Evolutionary conservation across 2,113 vertebrate genomes (phyloP), one percentile per base, ranked within the genome.

Genomic region (Nerophis ophidion): DNA sequence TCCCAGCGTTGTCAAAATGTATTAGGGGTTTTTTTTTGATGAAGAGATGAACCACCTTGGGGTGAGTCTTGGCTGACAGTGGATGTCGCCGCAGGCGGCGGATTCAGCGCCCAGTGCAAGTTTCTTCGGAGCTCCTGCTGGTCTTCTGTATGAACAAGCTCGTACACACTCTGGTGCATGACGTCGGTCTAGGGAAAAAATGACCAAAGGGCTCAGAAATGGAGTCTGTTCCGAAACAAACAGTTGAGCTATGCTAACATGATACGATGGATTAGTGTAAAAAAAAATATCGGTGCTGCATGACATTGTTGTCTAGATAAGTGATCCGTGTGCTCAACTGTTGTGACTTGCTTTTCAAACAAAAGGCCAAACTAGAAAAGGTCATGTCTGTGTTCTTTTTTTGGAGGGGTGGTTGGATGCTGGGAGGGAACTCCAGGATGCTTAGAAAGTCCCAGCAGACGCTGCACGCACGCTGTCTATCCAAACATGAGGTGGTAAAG

Each of bases 91-190:
- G 58, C 13, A 16, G 66, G 17, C 14, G 79, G 77, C 0, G 87
- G 86, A 57, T 89, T 87, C 54, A 91, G 63, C 5, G 90, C 89
- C 92, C 92, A 93, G 84, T 84, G 89, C 49, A 93, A 66, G 77
- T 92, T 92, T 19, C 79, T 86, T 48, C 87, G 85, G 67, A 93
- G 91, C 49, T 91, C 91, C 16, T 88, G 86, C 63, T 93, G 91
- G 76, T 94, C 90, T 65, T 93, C 91, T 0, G 84, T 87, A 60
- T 93, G 92, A 69, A 93, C 91, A 64, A 93, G 83, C 61, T 93
- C 89, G 4, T 91, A 93, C 48, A 92, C 67, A 0, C 90, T 91
- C 86, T 93, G 93, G 80, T 93, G 91, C 83, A 93, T 85, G 26
- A 93, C 90, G 38, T 93, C 91, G 0, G 91, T 92, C 92, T 93